Evolutionary conservation across 1,140 invertebrate species (phyloP).

Genomic region (Ostrea edulis): DNA sequence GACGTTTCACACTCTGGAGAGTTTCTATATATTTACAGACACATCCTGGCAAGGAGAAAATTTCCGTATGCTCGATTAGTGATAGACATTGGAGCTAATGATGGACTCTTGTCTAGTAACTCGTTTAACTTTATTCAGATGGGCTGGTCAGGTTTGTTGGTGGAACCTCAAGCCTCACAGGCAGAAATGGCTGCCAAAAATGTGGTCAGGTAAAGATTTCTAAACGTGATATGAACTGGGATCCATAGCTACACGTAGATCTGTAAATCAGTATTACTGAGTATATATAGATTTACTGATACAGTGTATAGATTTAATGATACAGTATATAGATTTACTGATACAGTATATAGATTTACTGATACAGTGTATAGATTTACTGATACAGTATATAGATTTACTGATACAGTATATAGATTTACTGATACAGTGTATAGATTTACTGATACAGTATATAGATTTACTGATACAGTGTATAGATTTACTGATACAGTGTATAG

Average conservation of each 20-base stretch:
- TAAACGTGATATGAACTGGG: too few species aligned
- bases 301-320: too few species aligned
- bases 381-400: too few species aligned
- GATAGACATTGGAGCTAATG: conserved; percentile 75
- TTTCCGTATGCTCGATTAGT: conserved; percentile 62
- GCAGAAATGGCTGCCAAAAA: conserved; percentile 66
- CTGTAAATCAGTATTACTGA: too few species aligned
- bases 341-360: too few species aligned
- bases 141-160: conserved; percentile 73
- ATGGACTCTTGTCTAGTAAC: conserved; percentile 74
- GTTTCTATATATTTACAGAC: conserved; percentile 62
- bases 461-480: not conserved
- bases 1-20: conserved; percentile 72
- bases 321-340: too few species aligned
- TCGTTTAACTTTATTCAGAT: conserved; percentile 75
- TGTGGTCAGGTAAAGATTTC: conserved; percentile 55
- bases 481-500: too few species aligned
- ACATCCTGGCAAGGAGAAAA: conserved; percentile 56
- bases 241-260: too few species aligned
- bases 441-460: not conserved
- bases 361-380: too few species aligned
- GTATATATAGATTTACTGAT: too few species aligned
- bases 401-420: not conserved
- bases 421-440: not conserved
- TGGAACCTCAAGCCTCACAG: conserved; percentile 68